Base-by-base conservation (phyloP, 2,113 vertebrate species). In the Dolichallabes microphthalmus region DNA sequence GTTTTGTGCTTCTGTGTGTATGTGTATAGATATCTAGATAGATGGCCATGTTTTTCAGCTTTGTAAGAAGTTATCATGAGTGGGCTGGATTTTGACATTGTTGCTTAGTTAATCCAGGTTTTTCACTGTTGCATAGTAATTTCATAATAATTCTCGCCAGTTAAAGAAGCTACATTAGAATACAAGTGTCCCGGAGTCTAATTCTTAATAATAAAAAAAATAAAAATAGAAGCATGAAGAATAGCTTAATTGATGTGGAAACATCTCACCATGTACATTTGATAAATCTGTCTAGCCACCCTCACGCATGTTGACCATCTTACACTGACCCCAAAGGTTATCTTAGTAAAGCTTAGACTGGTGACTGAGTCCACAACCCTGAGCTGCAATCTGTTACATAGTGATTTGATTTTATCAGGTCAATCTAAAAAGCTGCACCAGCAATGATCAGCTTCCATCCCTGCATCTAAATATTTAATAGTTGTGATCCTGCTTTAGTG, bases 261-360 rank as follows among this genome's bases (percentile, higher is more conserved):
- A 30, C 75, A 66, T 68, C 76, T 35, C 19, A 63, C 64, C 55
- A 71, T 27, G 52, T 66, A 30, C 66, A 55, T 32, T 45, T 55
- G 25, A 85, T 80, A 86, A 86, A 87, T 85, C 60, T 84, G 69
- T 86, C 60, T 78, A 83, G 82, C 32, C 57, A 83, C 58, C 78
- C 60, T 80, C 79, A 66, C 79, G 85, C 66, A 80, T 58, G 53
- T 66, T 80, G 83, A 74, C 80, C 58, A 74, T 80, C 87, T 87
- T 85, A 85, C 83, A 69, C 58, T 87, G 86, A 87, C 88, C 83
- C 50, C 55, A 58, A 61, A 74, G 88, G 83, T 89, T 89, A 89
- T 89, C 88, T 87, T 73, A 66, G 76, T 60, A 71, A 66, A 53
- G 85, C 88, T 88, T 83, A 73, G 80, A 85, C 85, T 83, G 52